These are phyloP conservation scores for Callocephalon fimbriatum DNA, from an alignment of 2,113 vertebrate genomes.

Conservation along the genomic window DNA sequence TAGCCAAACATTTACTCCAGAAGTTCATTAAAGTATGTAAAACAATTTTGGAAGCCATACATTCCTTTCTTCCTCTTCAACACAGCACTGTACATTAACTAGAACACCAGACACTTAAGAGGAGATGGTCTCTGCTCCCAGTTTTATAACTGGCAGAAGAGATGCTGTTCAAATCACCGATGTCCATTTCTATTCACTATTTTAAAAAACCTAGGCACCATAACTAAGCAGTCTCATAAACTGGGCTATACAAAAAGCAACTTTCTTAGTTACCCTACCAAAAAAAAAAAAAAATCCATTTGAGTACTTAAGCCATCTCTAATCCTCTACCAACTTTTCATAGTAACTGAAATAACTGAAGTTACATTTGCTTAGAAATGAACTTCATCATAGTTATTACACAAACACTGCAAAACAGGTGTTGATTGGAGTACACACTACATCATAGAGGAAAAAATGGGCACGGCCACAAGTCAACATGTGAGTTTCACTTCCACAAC, in stretches of 20 bases:
- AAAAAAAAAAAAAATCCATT: not conserved
- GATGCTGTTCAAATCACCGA: not conserved
- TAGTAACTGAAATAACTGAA: not conserved
- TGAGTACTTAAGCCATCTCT: not conserved
- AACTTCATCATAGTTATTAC: not conserved
- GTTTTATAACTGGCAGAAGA: not conserved
- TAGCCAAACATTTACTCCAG: not conserved
- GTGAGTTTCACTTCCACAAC: not conserved
- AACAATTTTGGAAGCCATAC: not conserved
- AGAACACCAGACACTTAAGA: not conserved
- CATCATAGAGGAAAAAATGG: not conserved
- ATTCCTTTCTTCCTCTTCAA: not conserved
- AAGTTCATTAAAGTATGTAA: not conserved
- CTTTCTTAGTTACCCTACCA: not conserved
- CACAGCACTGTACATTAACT: not conserved
- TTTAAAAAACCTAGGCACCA: not conserved
- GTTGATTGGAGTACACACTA: not conserved
- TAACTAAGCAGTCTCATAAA: not conserved
- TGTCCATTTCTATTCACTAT: not conserved
- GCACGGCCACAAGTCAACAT: not conserved
- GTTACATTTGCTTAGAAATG: not conserved
- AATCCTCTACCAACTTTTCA: not conserved
- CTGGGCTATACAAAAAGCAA: not conserved
- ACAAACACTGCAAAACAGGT: not conserved
- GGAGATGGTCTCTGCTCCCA: not conserved